Evolutionary conservation across 2,797 vertebrate genomes (phyloP).

Genomic region (Melopsittacus undulatus): DNA sequence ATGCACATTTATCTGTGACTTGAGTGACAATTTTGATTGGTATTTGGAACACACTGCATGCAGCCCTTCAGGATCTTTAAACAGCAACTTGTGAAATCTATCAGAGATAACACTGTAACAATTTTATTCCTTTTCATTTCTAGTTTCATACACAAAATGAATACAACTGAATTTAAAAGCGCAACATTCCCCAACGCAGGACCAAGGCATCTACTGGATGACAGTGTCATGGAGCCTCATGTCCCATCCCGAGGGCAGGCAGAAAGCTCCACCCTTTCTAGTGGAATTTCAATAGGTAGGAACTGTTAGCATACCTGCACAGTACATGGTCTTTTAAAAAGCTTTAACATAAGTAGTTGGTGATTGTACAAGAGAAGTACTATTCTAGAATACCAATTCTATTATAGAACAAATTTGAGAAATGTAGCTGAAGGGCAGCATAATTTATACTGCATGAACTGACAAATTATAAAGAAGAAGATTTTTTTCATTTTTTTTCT

Average conservation of each 20-base stretch:
- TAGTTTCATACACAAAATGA: conserved; percentile 98
- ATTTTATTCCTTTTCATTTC: neutral
- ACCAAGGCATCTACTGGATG: conserved; percentile 93
- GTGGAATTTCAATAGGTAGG: conserved; percentile 95
- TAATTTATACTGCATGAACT: neutral
- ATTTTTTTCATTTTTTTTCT: neutral
- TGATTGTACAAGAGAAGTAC: neutral
- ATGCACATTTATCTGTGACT: neutral
- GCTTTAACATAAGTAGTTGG: neutral
- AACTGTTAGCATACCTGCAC: neutral
- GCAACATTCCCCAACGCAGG: conserved; percentile 97
- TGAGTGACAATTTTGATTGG: neutral
- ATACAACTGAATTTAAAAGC: conserved; percentile 95
- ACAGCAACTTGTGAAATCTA: neutral
- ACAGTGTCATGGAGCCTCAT: conserved; percentile 96
- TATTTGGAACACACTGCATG: accelerated
- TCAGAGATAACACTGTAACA: neutral
- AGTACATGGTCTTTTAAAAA: neutral
- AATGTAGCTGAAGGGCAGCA: neutral
- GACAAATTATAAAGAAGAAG: neutral
- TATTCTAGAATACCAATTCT: neutral
- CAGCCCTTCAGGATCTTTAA: neutral
- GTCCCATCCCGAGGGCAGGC: conserved; percentile 91
- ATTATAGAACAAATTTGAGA: neutral
- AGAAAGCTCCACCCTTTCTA: conserved; percentile 96